Percentiles rank a stretch among this genome's conserved stretches.
Evolutionary conservation across 2,113 vertebrate species (phyloP).

Genomic region (Rutilus rutilus): DNA sequence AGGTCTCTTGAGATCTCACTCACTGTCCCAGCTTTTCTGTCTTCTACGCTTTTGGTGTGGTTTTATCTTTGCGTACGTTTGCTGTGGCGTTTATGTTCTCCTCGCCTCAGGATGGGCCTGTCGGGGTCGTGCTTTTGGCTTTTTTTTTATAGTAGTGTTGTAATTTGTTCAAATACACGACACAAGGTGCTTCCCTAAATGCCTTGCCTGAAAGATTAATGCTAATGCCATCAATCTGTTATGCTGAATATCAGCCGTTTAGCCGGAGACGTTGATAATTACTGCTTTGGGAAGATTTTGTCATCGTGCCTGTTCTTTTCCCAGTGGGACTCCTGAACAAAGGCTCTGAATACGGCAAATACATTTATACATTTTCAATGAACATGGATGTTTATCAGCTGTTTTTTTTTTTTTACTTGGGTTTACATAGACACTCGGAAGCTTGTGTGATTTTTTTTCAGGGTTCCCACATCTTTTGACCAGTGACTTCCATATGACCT

Average conservation of each 20-base stretch:
- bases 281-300: slow-evolving; percentile 33
- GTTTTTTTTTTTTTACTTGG: background rate
- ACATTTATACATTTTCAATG: slow-evolving; percentile 4
- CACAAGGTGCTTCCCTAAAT: slow-evolving; percentile 8
- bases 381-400: slow-evolving; percentile 12
- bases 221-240: slow-evolving; percentile 23
- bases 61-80: slow-evolving; percentile 23
- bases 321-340: slow-evolving; percentile 30
- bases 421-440: background rate
- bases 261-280: slow-evolving; percentile 23
- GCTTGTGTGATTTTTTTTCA: background rate
- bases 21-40: slow-evolving; percentile 63
- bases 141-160: background rate
- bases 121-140: background rate
- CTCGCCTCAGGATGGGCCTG: background rate
- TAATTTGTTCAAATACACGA: background rate
- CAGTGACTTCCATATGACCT: background rate
- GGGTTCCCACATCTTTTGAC: background rate
- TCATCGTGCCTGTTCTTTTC: slow-evolving; percentile 35
- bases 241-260: slow-evolving; percentile 8
- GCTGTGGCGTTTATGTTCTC: background rate
- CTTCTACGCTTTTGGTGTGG: slow-evolving; percentile 54
- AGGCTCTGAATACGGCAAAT: background rate
- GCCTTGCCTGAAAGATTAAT: slow-evolving; percentile 26
- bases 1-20: slow-evolving; percentile 68